Conservation (phyloP, 2,797 vertebrate genomes). For the Takifugu rubripes region DNA sequence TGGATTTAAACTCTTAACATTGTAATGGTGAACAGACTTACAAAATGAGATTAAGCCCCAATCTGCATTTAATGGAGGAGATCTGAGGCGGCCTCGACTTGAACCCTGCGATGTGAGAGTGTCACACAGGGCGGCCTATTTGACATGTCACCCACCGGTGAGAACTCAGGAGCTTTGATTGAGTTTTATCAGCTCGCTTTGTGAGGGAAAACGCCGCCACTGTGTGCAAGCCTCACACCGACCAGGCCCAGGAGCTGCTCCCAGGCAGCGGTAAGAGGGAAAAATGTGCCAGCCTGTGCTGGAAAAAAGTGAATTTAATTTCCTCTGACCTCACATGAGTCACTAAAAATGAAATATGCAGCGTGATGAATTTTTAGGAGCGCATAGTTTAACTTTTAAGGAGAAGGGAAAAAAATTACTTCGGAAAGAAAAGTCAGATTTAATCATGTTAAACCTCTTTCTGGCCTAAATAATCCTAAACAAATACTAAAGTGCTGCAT, state of each 20-base stretch:
- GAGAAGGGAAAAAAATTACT: too few species aligned
- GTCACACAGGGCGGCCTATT: constrained; percentile 77
- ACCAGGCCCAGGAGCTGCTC: constrained; percentile 9
- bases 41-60: constrained; percentile 77
- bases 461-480: too few species aligned
- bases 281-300: constrained; percentile 5
- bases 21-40: constrained; percentile 78
- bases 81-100: constrained; percentile 81
- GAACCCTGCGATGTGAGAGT: constrained; percentile 78
- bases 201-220: constrained; percentile 50
- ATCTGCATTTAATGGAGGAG: constrained; percentile 79
- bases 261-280: constrained; percentile 7
- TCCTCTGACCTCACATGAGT: neutral
- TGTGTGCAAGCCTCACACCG: constrained; percentile 31
- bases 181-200: constrained; percentile 75
- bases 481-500: neutral
- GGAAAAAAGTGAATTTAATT: neutral
- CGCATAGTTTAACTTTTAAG: neutral
- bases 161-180: constrained; percentile 71
- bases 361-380: neutral
- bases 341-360: neutral
- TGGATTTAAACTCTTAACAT: constrained; percentile 76
- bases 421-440: neutral
- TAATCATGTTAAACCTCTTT: neutral
- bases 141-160: constrained; percentile 76